Conservation (phyloP, 1,140 invertebrate genomes). For the Neodiprion virginianus region DNA sequence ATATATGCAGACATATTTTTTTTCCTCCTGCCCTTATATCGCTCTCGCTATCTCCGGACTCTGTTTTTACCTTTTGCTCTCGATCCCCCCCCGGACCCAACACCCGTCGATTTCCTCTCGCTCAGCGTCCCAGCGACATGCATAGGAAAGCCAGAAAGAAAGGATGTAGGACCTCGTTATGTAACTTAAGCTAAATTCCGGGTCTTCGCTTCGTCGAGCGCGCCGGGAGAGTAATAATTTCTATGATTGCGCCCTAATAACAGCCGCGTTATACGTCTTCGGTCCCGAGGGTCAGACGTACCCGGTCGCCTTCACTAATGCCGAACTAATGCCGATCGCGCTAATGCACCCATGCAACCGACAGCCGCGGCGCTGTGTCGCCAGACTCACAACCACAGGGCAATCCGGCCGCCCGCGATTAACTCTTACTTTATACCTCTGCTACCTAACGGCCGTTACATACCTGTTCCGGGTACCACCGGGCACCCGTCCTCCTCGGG, state of each 20-base stretch:
- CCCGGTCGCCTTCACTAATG: not conserved
- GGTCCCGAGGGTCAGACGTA: not conserved
- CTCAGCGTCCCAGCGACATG: not conserved
- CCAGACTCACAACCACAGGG: not conserved
- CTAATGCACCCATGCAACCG: conserved; percentile 2
- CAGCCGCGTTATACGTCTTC: conserved; percentile 20
- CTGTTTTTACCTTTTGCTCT: not conserved
- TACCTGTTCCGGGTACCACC: conserved; percentile 6
- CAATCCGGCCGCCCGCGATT: not conserved
- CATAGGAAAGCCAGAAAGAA: not conserved
- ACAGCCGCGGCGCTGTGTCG: not conserved
- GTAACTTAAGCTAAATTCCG: conserved; percentile 8
- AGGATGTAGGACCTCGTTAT: not conserved
- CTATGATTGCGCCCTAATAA: conserved; percentile 51
- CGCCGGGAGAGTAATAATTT: conserved; percentile 41
- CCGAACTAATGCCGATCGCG: not conserved
- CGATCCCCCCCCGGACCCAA: conserved; percentile 10
- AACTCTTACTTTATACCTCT: not conserved
- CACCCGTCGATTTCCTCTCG: conserved; percentile 24
- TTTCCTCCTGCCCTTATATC: not conserved
- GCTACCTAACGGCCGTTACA: not conserved
- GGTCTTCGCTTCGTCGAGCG: not conserved
- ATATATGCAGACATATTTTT: too few relatives aligned
- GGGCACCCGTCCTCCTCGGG: conserved; percentile 21
- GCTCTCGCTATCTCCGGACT: not conserved